Evolutionary conservation across 2,797 vertebrate species (phyloP), one percentile per base, ranked within the genome.

Genomic region (Cephalopachus bancanus): DNA sequence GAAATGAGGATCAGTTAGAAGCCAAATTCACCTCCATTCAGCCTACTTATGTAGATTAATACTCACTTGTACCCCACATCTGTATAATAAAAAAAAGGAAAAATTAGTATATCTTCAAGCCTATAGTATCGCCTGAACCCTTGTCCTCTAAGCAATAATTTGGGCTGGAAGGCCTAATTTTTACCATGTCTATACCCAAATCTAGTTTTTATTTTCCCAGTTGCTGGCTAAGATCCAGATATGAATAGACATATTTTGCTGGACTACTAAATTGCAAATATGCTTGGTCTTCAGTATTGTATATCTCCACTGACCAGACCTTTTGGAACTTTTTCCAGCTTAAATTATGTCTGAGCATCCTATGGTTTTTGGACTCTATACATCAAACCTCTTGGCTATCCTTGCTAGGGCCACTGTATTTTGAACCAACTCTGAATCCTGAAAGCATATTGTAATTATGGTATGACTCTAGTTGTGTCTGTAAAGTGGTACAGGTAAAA

Each of bases 131-230:
- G 14, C 65, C 33, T 94, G 33, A 88, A 85, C 51, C 3, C 14
- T 80, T 89, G 4, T 14, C 24, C 16, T 88, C 28, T 91, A 83
- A 22, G 64, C 44, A 69, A 64, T 26, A 87, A 53, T 91, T 24
- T 67, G 57, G 28, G 7, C 28, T 55, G 60, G 62, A 55, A 87
- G 28, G 72, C 28, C 53, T 81, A 69, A 67, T 91, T 92, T 96
- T 96, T 3, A 87, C 24, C 11, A 84, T 76, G 22, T 89, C 17
- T 94, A 14, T 67, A 53, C 2, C 2, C 19, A 84, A 80, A 62
- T 96, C 17, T 60, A 7, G n/a, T 95, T 96, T 92, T 59, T 8
- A 53, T 84, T 91, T 92, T 96, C 26, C 49, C 51, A 60, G 20
- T 55, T 7, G n/a, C 8, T 86, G 33, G 3, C 44, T 97, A 78